Evolutionary conservation across 2,797 vertebrate genomes (phyloP), one percentile per base, ranked within the genome.

Genomic region (Prunella strophiata): DNA sequence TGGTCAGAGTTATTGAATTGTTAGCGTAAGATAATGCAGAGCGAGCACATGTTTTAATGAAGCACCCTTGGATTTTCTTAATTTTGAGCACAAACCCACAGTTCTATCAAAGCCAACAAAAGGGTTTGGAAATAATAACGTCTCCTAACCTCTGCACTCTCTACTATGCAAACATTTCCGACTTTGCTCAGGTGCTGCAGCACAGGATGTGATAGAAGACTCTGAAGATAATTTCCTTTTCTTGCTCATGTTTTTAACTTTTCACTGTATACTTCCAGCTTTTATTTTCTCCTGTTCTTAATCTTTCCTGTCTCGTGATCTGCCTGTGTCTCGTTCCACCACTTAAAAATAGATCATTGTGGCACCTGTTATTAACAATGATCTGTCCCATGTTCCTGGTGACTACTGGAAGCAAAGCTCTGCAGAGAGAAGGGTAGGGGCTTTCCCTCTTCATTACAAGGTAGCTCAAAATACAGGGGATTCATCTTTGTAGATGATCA

Each of bases 281-380:
- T 94, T 92, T 86, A 63, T 91, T 91, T 81, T 82, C 71, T 87
- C 48, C 80, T 76, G 22, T 86, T 92, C 63, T 81, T 88, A 79
- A 76, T 96, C 74, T 95, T 95, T 95, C 59, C 79, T 93, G 42
- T 94, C 67, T 91, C 74, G n/a, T 85, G 85, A 77, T 94, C 42
- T 79, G 55, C 76, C 55, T 79, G 26, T 88, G 59, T 95, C 80
- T 96, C 0, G 1, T 92, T 94, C 80, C 67, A 76, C 74, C 57
- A 47, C 59, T 91, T 88, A 88, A 95, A 93, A 95, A 81, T 85
- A 93, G 82, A 93, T 94, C 72, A n/a, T 85, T 94, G 71, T 87
- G 81, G 71, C 86, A 88, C 79, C 85, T 95, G 74, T 88, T 95
- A 80, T 36, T 89, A 94, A 61, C 85, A 74, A 20, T 4, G 14